phyloP scores from a whole-genome alignment of 2,797 vertebrate genomes.

The Bovichtus variegatus region DNA sequence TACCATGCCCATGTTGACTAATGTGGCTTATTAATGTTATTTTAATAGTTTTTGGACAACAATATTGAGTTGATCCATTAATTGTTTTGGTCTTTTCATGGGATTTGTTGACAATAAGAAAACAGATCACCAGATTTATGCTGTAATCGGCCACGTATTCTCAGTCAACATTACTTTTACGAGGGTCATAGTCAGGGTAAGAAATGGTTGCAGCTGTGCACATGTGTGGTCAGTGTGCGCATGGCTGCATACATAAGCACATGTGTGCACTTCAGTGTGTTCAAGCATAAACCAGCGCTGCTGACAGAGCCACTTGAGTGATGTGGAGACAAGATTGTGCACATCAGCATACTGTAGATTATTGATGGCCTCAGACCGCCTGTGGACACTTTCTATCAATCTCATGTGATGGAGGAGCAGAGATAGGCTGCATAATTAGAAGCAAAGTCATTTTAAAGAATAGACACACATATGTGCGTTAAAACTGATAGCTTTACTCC shows the following conservation, averaged over 20 bases:
- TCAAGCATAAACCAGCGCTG: slow-evolving; percentile 59
- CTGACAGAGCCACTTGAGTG: slow-evolving; percentile 61
- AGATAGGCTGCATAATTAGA: slow-evolving; percentile 41
- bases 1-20: neutral
- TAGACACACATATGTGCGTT: slow-evolving; percentile 34
- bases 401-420: slow-evolving; percentile 46
- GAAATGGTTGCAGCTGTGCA: slow-evolving; percentile 43
- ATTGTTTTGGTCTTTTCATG: neutral
- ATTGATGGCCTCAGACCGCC: slow-evolving; percentile 68
- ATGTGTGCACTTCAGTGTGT: slow-evolving; percentile 43
- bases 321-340: slow-evolving; percentile 63
- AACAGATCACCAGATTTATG: neutral
- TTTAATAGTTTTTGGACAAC: neutral
- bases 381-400: slow-evolving; percentile 57
- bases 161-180: neutral
- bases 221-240: slow-evolving; percentile 12
- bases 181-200: slow-evolving; percentile 3
- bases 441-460: slow-evolving; percentile 46
- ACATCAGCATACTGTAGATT: slow-evolving; percentile 71
- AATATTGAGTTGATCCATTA: neutral
- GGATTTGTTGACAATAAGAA: neutral
- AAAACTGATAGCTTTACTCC: slow-evolving; percentile 30
- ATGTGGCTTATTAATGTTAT: neutral
- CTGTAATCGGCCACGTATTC: neutral
- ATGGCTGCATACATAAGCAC: slow-evolving; percentile 38